Base-by-base conservation (phyloP, 2,113 vertebrate genomes). In the Enhydra lutris region DNA sequence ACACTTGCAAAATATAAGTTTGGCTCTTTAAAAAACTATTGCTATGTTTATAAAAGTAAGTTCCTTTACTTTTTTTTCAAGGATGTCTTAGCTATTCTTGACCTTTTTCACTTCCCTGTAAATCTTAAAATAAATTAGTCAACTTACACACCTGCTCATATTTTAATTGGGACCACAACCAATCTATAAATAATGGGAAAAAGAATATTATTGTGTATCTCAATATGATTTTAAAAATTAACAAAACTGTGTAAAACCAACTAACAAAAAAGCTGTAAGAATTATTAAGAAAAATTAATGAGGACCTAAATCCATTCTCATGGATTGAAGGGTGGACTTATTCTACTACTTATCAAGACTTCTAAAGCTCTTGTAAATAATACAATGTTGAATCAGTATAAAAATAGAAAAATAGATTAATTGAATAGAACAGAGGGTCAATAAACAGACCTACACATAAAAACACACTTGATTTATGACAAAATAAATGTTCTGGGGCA, bases 261-360 rank as follows among this genome's bases (percentile, higher is more conserved):
- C 4, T 67, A 57, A 83, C 71, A 88, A 86, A 83, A 83, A 79
- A 63, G 21, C 23, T 18, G 20, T 63, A 80, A 95, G 52, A 59
- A 71, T 73, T 61, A 96, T 89, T 91, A 79, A 88, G 21, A 95
- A 67, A 89, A 95, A 80, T 65, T 89, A 81, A 47, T n/a, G 67
- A 57, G 78, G 59, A 63, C 29, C 59, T 90, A 93, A 91, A 3
- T 91, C 3, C 20, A 78, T 78, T n/a, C 50, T 94, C 36, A 17
- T 31, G 21, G 36, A 86, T 47, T 90, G 57, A 74, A 45, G 79
- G 7, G 39, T 95, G 17, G 6, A 83, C 14, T 92, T 86, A 90
- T 47, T 81, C 36, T 83, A 47, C 24, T 21, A 89, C 18, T 84
- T 96, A 55, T 85, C 9, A 86, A 92, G 36, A 71, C 26, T 50